phyloP scores from a whole-genome alignment of 2,888 invertebrate genomes.

The Ganaspis brasiliensis region DNA sequence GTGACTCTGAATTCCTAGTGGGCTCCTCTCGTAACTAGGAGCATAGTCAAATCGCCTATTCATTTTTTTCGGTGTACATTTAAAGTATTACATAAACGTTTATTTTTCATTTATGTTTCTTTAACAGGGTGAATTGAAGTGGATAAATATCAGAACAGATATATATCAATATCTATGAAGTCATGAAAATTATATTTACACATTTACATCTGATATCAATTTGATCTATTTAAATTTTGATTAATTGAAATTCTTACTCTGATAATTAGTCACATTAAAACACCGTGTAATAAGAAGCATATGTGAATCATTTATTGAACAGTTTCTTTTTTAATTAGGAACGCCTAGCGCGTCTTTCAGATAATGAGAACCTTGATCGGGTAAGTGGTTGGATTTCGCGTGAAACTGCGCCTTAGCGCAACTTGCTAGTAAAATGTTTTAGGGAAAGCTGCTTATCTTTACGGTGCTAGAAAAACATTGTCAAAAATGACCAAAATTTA shows the following conservation, averaged over 20 bases:
- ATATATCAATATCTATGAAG: background rate
- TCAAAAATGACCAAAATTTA: background rate
- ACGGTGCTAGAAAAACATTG: constrained; percentile 55
- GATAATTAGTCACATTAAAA: constrained; percentile 26
- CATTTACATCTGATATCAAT: too few species aligned
- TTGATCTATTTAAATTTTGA: too few species aligned
- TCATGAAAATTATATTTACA: too few species aligned
- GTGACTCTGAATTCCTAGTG: too few species aligned
- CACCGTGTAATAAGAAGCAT: constrained; percentile 8
- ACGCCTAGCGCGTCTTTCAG: constrained; percentile 68
- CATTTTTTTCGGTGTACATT: too few species aligned
- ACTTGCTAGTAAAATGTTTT: constrained; percentile 63
- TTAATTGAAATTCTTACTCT: background rate
- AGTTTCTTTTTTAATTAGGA: constrained; percentile 67
- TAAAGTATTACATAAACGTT: too few species aligned
- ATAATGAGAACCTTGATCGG: constrained; percentile 68
- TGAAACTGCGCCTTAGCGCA: constrained; percentile 56
- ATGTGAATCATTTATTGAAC: constrained; percentile 61
- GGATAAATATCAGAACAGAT: constrained; percentile 7
- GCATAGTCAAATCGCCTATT: too few species aligned
- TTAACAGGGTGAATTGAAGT: background rate
- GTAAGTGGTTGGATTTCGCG: constrained; percentile 65
- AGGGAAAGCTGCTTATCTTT: constrained; percentile 65
- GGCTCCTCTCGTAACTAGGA: too few species aligned
- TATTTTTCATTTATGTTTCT: background rate